Percentiles rank a stretch among this genome's conserved stretches.
Conservation (phyloP, 1,140 invertebrate species). For the Pseudomyrmex dendroicus region DNA sequence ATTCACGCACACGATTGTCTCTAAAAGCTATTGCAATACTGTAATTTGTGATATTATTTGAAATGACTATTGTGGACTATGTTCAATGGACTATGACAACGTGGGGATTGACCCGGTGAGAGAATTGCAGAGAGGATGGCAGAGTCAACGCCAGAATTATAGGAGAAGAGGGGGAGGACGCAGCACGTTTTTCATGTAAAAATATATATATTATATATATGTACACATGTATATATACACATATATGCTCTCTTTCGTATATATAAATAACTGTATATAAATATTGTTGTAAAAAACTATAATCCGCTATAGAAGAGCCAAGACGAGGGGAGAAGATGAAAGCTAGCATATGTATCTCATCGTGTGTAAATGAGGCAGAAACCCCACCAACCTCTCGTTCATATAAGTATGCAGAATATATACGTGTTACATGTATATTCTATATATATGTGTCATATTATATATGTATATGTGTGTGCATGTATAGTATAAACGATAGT, state of each 20-base stretch:
- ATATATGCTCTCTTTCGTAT: constrained; percentile 45
- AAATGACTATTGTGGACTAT: constrained; percentile 85
- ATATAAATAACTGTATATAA: constrained; percentile 79
- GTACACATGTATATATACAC: constrained; percentile 48
- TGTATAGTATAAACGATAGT: neutral
- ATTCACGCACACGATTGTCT: constrained; percentile 73
- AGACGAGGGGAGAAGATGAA: neutral
- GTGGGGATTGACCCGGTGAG: constrained; percentile 38
- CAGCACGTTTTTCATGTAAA: constrained; percentile 56
- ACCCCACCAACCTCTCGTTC: constrained; percentile 50
- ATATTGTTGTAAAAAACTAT: constrained; percentile 83
- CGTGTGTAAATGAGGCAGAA: constrained; percentile 8
- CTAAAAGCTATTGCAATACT: constrained; percentile 85
- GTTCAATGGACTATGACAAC: constrained; percentile 71
- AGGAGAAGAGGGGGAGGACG: too few species aligned
- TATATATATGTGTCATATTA: neutral
- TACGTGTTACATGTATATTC: constrained; percentile 21
- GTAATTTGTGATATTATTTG: constrained; percentile 82
- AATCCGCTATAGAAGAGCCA: constrained; percentile 43
- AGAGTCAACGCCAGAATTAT: constrained; percentile 19
- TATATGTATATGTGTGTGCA: constrained; percentile 2
- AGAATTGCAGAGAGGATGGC: constrained; percentile 38
- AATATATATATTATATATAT: constrained; percentile 60
- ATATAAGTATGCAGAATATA: constrained; percentile 46
- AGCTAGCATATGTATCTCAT: constrained; percentile 38